Evolutionary conservation across 2,888 invertebrate species (phyloP), one percentile per base, ranked within the genome.

Genomic region (Torymus aiolomorphi): DNA sequence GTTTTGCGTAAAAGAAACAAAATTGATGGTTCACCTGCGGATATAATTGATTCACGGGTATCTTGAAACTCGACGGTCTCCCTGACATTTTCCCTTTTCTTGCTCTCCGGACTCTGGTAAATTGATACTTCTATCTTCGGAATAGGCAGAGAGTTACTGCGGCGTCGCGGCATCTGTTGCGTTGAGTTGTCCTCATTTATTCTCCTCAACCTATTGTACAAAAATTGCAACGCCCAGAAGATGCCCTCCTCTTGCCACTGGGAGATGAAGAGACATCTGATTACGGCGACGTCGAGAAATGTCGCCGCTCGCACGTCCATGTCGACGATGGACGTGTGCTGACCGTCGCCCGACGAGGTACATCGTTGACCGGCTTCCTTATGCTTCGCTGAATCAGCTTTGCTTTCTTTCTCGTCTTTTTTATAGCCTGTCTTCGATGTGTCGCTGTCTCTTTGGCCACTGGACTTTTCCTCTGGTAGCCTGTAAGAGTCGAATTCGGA

Each of bases 171-270:
- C 86, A 94, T 95, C 86, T 95, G 94, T 88, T 95, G 94, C 83
- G 94, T 93, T 3, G 94, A 93, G 61, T 94, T 93, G 86, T 97
- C 97, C 87, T 97, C 97, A 85, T 95, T 95, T 78, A 97, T 96
- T 88, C 97, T 97, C 80, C 96, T 93, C 76, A 98, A 91, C 85
- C 97, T 97, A 67, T 81, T 70, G n/a, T 78, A 75, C 14, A 82
- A 80, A 76, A 80, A 98, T 89, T 97, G 96, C 51, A 99, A 91
- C 14, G 97, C 98, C 99, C 99, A 99, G 90, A 96, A 97, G 13
- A 99, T 95, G 0, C 99, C 99, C 89, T 99, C 98, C 89, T 99
- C 98, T 88, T 97, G 96, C 99, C 99, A 99, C 88, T 98, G 97
- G 0, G 97, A 94, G 81, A 98, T 96, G 88, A 99, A 98, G 14